A percentile compares a stretch with the other conserved stretches of the same genome.
Evolutionary conservation across 2,113 vertebrate genomes (phyloP).

Genomic region (Crotalus viridis): DNA sequence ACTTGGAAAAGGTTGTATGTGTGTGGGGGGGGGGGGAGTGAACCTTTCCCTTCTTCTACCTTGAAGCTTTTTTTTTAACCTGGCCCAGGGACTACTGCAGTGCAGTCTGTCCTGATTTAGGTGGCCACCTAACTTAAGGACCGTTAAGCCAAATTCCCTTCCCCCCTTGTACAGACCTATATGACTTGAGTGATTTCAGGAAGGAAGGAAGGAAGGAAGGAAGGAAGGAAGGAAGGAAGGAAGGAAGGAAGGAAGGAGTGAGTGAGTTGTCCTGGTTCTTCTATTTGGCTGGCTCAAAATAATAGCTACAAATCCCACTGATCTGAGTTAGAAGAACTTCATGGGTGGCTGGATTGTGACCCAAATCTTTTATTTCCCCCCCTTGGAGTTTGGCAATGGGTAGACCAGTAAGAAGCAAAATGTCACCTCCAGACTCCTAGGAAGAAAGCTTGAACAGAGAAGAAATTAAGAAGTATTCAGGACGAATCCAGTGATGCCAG

Average conservation of each 20-base stretch:
- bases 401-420: neutral
- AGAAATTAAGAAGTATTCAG: neutral
- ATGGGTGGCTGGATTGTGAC: too few relatives aligned
- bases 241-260: too few relatives aligned
- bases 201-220: neutral
- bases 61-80: too few relatives aligned
- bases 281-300: neutral
- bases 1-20: neutral
- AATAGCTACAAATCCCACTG: neutral
- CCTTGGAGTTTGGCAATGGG: neutral
- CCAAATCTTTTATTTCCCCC: neutral
- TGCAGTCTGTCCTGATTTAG: neutral
- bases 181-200: slow-evolving; percentile 6
- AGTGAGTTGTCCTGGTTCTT: neutral
- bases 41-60: neutral
- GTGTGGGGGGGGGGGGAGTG: neutral
- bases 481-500: neutral
- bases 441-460: neutral
- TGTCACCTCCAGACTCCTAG: neutral
- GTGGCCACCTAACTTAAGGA: neutral
- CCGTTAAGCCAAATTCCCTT: too few relatives aligned
- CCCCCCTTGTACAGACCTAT: neutral
- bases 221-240: neutral
- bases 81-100: neutral
- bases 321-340: neutral